A percentile compares a stretch with the other conserved stretches of the same genome.
Conservation (phyloP, 2,113 vertebrate genomes). For the Zapornia atra region DNA sequence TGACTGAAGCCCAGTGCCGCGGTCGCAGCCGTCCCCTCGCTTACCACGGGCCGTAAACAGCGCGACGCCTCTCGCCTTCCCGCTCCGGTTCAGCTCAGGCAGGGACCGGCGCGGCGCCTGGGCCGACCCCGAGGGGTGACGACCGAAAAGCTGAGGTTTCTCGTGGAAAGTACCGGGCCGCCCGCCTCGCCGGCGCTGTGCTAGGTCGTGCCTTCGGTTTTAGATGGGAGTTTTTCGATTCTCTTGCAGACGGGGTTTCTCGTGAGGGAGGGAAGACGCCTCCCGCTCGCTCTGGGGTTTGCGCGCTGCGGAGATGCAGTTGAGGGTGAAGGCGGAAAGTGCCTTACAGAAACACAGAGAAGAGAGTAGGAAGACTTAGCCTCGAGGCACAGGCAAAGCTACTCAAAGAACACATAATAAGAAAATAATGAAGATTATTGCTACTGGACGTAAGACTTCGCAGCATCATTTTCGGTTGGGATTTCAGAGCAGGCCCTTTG, state of each 20-base stretch:
- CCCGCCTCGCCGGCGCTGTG: neutral
- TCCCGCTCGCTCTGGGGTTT: fast-evolving
- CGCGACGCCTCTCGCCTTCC: fast-evolving
- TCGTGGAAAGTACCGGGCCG: neutral
- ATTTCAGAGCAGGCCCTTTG: neutral
- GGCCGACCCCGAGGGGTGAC: neutral
- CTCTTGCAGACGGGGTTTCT: neutral
- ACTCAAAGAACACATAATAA: neutral
- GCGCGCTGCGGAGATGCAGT: fast-evolving
- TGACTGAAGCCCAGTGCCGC: neutral
- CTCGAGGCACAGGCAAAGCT: neutral
- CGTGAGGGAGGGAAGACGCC: neutral
- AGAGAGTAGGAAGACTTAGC: neutral
- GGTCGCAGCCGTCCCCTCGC: neutral
- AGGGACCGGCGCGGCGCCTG: fast-evolving
- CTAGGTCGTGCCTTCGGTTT: fast-evolving
- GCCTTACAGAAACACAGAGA: neutral
- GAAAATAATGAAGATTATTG: neutral
- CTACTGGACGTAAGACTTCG: neutral
- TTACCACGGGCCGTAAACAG: neutral
- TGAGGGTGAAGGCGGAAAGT: fast-evolving
- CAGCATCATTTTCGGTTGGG: neutral
- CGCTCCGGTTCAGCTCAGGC: fast-evolving
- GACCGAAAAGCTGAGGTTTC: neutral
- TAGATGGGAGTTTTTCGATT: neutral